Conservation (phyloP, 2,797 vertebrate species). For the Sparidentex hasta region DNA sequence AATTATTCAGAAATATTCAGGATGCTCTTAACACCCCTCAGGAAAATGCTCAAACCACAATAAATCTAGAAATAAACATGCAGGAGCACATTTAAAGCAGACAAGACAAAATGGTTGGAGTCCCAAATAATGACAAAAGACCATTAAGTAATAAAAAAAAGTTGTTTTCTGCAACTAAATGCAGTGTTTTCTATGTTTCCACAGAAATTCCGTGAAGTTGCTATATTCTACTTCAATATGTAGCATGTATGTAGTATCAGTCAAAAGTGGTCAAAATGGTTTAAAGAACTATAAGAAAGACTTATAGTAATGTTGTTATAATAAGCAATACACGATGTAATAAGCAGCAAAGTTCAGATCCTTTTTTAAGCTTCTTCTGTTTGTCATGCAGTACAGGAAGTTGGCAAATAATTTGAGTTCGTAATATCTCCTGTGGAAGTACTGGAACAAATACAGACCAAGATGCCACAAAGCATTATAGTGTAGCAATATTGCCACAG, state of each 20-base stretch:
- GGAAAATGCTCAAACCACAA: conserved; percentile 6
- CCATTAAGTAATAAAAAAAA: too few species aligned
- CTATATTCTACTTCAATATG: not conserved
- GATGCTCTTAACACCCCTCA: not conserved
- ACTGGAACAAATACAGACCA: conserved; percentile 5
- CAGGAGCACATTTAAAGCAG: conserved; percentile 4
- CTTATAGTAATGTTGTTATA: too few species aligned
- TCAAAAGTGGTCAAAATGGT: not conserved
- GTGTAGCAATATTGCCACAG: conserved; percentile 20
- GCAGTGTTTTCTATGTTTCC: not conserved
- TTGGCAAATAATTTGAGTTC: conserved; percentile 1
- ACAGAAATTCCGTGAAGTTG: not conserved
- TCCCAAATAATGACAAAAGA: not conserved
- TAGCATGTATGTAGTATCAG: too few species aligned
- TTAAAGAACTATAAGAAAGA: too few species aligned
- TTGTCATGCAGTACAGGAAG: not conserved
- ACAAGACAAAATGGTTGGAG: not conserved
- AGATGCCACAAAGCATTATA: conserved; percentile 26
- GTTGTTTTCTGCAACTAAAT: not conserved
- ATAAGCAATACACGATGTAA: too few species aligned
- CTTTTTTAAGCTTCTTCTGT: not conserved
- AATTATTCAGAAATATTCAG: conserved; percentile 10
- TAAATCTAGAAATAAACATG: not conserved
- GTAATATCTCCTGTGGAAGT: conserved; percentile 6
- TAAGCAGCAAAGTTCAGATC: not conserved